These are phyloP conservation scores for Callopanchax toddi DNA, from an alignment of 2,113 vertebrate genomes.

Conservation along the genomic window DNA sequence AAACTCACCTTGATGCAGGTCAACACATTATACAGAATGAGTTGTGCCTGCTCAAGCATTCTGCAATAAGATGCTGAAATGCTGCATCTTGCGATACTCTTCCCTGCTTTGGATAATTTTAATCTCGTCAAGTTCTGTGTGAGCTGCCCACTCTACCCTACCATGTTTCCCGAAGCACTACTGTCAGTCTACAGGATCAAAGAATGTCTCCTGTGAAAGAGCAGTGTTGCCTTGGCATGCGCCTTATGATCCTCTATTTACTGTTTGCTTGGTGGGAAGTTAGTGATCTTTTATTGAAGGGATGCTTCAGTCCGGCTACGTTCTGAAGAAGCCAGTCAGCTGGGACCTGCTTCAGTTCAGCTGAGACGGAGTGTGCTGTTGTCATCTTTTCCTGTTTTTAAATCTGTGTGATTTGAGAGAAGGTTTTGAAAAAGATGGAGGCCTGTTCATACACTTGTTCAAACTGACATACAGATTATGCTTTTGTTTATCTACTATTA, in stretches of 20 bases:
- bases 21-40: constrained; percentile 29
- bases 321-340: constrained; percentile 13
- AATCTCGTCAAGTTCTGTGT: constrained; percentile 40
- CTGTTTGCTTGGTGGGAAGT: constrained; percentile 26
- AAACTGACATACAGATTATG: too few species aligned
- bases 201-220: constrained; percentile 27
- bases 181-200: constrained; percentile 49
- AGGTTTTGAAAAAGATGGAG: too few species aligned
- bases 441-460: too few species aligned
- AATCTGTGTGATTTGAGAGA: too few species aligned
- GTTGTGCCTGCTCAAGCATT: constrained; percentile 43
- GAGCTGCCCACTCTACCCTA: constrained; percentile 18
- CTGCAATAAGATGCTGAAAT: constrained; percentile 50
- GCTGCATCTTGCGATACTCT: constrained; percentile 29
- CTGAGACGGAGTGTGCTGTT: constrained; percentile 9
- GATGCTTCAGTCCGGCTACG: constrained; percentile 21
- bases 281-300: constrained; percentile 53
- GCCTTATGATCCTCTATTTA: constrained; percentile 9
- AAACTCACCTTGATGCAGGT: too few species aligned
- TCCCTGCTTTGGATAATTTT: constrained; percentile 66
- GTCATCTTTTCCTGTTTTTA: constrained; percentile 4
- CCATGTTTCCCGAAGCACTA: constrained; percentile 31
- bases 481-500: too few species aligned
- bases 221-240: constrained; percentile 32
- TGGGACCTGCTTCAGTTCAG: neutral